A percentile compares a stretch with the other conserved stretches of the same genome.
Evolutionary conservation across 1,140 invertebrate species (phyloP).

Genomic region (Atta texana): DNA sequence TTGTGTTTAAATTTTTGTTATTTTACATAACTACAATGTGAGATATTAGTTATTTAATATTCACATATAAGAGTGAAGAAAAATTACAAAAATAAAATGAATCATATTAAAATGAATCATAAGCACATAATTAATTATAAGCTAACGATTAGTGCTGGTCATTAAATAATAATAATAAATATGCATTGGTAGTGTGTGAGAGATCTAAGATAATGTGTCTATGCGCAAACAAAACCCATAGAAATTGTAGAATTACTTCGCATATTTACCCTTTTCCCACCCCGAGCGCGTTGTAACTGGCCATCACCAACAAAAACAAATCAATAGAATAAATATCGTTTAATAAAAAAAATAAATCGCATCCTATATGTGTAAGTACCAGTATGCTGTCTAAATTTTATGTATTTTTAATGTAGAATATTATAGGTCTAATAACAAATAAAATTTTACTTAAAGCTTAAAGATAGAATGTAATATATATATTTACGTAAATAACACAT

Average conservation of each 20-base stretch:
- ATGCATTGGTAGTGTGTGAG: slow-evolving; percentile 48
- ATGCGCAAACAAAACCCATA: slow-evolving; percentile 55
- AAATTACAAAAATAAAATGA: slow-evolving; percentile 11
- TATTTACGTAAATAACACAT: background rate
- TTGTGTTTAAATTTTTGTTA: slow-evolving; percentile 20
- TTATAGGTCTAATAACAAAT: background rate
- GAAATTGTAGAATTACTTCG: slow-evolving; percentile 62
- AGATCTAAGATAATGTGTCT: slow-evolving; percentile 49
- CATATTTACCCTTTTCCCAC: slow-evolving; percentile 88
- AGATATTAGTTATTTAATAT: slow-evolving; percentile 42
- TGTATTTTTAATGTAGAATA: background rate
- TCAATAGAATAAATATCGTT: slow-evolving; percentile 77
- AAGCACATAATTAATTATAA: slow-evolving; percentile 36
- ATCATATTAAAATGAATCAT: slow-evolving; percentile 4
- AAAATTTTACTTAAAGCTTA: background rate
- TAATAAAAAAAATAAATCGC: slow-evolving; percentile 53
- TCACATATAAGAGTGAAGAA: slow-evolving; percentile 17
- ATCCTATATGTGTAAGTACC: background rate
- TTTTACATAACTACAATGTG: slow-evolving; percentile 37
- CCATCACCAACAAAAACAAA: slow-evolving; percentile 84
- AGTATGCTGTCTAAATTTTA: background rate
- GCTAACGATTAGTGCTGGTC: slow-evolving; percentile 68
- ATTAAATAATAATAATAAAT: slow-evolving; percentile 42
- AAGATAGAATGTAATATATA: background rate
- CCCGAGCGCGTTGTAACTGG: slow-evolving; percentile 86